Evolutionary conservation across 2,113 vertebrate species (phyloP), one percentile per base, ranked within the genome.

Genomic region (Hippocampus zosterae): DNA sequence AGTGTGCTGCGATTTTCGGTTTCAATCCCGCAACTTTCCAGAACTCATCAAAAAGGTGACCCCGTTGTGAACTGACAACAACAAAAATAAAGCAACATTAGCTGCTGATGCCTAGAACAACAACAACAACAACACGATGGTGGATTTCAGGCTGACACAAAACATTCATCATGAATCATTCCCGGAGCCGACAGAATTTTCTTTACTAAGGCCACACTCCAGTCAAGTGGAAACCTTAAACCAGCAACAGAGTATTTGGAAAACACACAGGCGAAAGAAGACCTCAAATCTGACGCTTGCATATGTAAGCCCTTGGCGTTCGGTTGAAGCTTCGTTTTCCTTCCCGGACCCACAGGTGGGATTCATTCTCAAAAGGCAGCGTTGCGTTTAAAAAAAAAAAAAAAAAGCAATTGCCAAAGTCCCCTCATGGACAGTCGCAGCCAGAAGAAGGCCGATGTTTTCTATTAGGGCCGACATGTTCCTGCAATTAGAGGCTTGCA

Each of bases 301-400:
- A 55, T 8, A 19, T 55, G 9, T 21, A n/a, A 55, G 8, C 11
- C 23, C 55, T 60, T 33, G 25, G 56, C 56, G 27, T 59, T 60
- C 13, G 25, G 25, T 57, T 13, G 4, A 16, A 57, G 12, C 25
- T 57, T 57, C 27, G 3, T 60, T 18, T 60, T 18, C 72, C 27
- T 74, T 80, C 52, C 69, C 81, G 73, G 59, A 69, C 56, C 59
- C 79, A 87, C 90, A 91, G 89, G 87, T 92, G 90, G 91, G 82
- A 92, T 80, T 89, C 87, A 88, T 91, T 91, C 79, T 59, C 84
- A 83, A 80, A 42, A 89, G 83, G 75, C 83, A 76, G 77, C 37
- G 76, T 82, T 83, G 82, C 83, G 73, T 86, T 89, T 33, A 33
- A 33, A 33, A 6, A 6, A 85, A 88, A 85, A n/a, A 10, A 48